A percentile compares a stretch with the other conserved stretches of the same genome.
phyloP scores from a whole-genome alignment of 2,113 vertebrate genomes.

The Toxotes chatareus region DNA sequence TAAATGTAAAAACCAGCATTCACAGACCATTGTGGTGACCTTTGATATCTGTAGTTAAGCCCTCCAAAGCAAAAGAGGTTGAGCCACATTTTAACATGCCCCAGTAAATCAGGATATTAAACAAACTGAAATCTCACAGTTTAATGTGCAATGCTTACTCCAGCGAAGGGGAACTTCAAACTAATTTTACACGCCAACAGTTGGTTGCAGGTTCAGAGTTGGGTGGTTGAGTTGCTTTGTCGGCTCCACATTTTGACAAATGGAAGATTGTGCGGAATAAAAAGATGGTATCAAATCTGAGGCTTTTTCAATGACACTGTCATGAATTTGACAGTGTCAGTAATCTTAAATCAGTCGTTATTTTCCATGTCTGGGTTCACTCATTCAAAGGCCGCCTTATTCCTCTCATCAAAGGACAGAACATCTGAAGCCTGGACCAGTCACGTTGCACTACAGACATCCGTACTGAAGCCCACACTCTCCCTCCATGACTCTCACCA shows the following conservation, averaged over 20 bases:
- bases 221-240: too few relatives aligned
- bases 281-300: not conserved
- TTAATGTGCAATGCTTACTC: not conserved
- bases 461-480: constrained; percentile 50
- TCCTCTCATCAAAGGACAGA: constrained; percentile 33
- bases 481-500: constrained; percentile 53
- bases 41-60: too few relatives aligned
- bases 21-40: not conserved
- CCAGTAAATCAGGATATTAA: not conserved
- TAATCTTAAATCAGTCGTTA: not conserved
- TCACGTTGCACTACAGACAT: constrained; percentile 57
- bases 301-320: too few relatives aligned
- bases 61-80: not conserved
- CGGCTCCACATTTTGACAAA: too few relatives aligned
- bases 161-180: not conserved
- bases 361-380: not conserved
- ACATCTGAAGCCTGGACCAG: constrained; percentile 41
- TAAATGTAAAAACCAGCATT: not conserved
- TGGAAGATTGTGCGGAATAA: not conserved
- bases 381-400: constrained; percentile 16
- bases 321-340: not conserved
- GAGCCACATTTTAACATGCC: not conserved
- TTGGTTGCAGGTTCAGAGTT: too few relatives aligned
- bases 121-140: not conserved
- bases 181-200: not conserved